Conservation (phyloP, 2,797 vertebrate species). For the Semotilus atromaculatus region DNA sequence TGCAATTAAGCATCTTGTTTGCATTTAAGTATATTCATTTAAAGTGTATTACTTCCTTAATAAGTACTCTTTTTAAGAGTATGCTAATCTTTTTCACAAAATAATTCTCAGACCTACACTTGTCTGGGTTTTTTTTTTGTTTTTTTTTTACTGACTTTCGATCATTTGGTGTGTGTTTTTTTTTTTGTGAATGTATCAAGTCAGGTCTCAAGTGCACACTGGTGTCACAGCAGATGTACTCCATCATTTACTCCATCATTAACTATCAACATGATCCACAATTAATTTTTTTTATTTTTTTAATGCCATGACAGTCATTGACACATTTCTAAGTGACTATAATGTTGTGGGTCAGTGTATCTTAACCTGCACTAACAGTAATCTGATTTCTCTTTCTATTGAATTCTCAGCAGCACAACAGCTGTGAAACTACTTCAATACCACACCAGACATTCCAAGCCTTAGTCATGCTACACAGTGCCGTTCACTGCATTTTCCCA, state of each 20-base stretch:
- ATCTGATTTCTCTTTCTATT: background rate
- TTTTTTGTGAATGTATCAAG: background rate
- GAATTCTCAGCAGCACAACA: slow-evolving; percentile 9
- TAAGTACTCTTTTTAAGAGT: background rate
- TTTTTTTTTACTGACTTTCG: background rate
- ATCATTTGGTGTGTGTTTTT: background rate
- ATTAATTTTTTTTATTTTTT: too few relatives aligned
- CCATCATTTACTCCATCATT: background rate
- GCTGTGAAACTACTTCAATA: slow-evolving; percentile 46
- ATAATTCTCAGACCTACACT: background rate
- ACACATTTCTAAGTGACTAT: background rate
- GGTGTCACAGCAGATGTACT: background rate
- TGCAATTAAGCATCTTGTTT: background rate
- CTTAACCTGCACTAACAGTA: background rate
- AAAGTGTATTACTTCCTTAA: background rate
- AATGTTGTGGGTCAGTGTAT: background rate
- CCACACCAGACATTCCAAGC: slow-evolving; percentile 46
- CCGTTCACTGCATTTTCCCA: slow-evolving; percentile 26
- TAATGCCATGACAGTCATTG: background rate
- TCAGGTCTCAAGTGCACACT: background rate
- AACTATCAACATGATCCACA: background rate
- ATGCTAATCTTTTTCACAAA: background rate
- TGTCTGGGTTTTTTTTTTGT: background rate
- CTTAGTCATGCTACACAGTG: slow-evolving; percentile 33
- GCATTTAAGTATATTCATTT: too few relatives aligned